Evolutionary conservation across 2,888 invertebrate genomes (phyloP), one percentile per base, ranked within the genome.

Genomic region (Drosophila austrosaltans): DNA sequence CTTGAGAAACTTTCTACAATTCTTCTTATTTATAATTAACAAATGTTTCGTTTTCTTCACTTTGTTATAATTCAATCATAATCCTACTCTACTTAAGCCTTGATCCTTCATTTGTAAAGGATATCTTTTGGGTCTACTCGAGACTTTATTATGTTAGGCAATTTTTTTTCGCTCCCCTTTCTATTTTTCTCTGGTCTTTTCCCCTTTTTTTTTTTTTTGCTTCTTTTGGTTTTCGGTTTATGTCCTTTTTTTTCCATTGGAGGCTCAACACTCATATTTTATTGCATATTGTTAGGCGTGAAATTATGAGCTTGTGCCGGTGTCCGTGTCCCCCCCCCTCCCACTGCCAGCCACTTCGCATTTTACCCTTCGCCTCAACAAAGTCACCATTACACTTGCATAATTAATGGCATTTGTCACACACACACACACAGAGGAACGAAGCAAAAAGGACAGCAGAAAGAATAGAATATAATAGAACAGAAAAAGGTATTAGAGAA

Each of bases 271-370:
- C 63, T 72, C 66, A 82, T 73, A 74, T 75, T 82, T 76, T 76
- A 86, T 81, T 88, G 88, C 87, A 77, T 78, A 77, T 72, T 83
- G 69, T 78, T 75, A 75, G 84, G 84, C 87, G 87, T 78, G 72
- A 86, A 84, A 78, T 68, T 60, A 72, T 60, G 58, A 48, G 48
- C 48, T 48, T 48, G 48, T 48, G 12, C 4, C 16, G 16, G 16
- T 16, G 16, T 16, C 16, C 16, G 16, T 16, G 16, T 16, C 16
- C 16, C 16, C 16, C 16, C 16, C 16, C 16, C 16, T 0, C 16
- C 22, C 25, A 22, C 10, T 2, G 44, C 44, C 22, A 16, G 3
- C 20, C 3, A 4, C 10, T 8, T 4, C 25, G 10, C 12, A 36
- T 36, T 36, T 8, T 10, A 10, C 25, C 48, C 22, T 48, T 48